Evolutionary conservation across 2,113 vertebrate species (phyloP).

Genomic region (Tupaia tana): DNA sequence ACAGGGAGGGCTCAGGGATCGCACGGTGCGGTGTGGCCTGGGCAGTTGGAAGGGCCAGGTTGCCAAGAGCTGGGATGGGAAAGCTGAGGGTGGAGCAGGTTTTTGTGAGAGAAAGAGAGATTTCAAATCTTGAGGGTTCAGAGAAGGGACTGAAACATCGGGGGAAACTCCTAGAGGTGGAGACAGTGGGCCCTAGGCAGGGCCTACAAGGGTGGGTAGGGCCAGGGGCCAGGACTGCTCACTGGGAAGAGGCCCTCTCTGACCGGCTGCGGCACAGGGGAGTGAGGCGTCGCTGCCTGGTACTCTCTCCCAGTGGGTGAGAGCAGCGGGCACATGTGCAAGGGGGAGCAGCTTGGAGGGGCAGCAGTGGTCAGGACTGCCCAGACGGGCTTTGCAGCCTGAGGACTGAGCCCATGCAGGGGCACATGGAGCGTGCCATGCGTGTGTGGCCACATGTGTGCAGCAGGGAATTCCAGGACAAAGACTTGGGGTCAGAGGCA

Average conservation of each 20-base stretch:
- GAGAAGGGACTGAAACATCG: neutral
- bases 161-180: neutral
- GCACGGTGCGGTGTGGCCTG: neutral
- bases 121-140: neutral
- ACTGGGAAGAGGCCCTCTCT: neutral
- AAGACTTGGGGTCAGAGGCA: neutral
- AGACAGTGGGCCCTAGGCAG: neutral
- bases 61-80: neutral
- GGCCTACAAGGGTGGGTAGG: neutral
- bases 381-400: neutral
- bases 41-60: neutral
- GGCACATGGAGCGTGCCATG: neutral
- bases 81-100: neutral
- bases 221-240: too few relatives aligned
- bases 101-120: neutral
- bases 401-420: neutral
- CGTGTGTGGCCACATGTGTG: fast-evolving
- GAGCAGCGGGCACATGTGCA: neutral
- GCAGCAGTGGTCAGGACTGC: neutral
- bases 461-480: neutral
- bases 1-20: neutral
- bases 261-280: too few relatives aligned
- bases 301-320: neutral
- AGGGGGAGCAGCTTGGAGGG: neutral
- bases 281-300: neutral